phyloP scores from a whole-genome alignment of 2,888 invertebrate species.

The Ommatoiulus sabulosus region DNA sequence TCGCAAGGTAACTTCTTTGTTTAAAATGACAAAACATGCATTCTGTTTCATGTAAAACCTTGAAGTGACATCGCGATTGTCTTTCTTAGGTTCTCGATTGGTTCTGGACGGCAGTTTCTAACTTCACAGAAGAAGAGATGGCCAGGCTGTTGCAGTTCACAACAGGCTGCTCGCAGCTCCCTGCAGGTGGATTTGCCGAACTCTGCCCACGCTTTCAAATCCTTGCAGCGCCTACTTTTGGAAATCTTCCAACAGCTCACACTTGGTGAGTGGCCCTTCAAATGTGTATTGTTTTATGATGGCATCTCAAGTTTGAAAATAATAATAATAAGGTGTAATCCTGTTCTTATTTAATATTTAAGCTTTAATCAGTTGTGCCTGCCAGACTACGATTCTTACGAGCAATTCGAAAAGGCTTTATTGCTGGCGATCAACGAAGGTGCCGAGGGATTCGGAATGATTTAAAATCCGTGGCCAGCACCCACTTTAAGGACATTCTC shows the following conservation, averaged over 20 bases:
- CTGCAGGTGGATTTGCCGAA: slow-evolving; percentile 90
- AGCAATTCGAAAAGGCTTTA: slow-evolving; percentile 90
- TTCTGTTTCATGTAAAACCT: not conserved
- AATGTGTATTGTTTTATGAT: not conserved
- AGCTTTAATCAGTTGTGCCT: slow-evolving; percentile 96
- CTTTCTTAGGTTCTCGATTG: slow-evolving; percentile 77
- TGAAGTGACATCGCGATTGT: not conserved
- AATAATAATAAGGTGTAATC: not conserved
- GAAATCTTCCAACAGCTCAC: slow-evolving; percentile 92
- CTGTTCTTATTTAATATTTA: slow-evolving; percentile 60
- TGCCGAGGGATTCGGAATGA: slow-evolving; percentile 90
- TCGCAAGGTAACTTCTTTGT: slow-evolving; percentile 71
- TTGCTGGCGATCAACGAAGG: slow-evolving; percentile 95
- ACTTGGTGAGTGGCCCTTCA: slow-evolving; percentile 78
- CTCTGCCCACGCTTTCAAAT: slow-evolving; percentile 92
- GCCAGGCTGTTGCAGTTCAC: slow-evolving; percentile 92
- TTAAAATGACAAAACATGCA: not conserved
- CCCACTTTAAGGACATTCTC: slow-evolving; percentile 22
- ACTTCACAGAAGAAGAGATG: slow-evolving; percentile 92
- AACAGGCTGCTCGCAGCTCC: slow-evolving; percentile 92
- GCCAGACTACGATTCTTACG: slow-evolving; percentile 94
- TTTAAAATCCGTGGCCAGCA: slow-evolving; percentile 60
- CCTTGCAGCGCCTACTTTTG: slow-evolving; percentile 88
- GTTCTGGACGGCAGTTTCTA: slow-evolving; percentile 91
- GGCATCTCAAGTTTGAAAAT: not conserved